Evolutionary conservation across 2,797 vertebrate species (phyloP), one percentile per base, ranked within the genome.

Genomic region (Schizothorax lantsangensis): DNA sequence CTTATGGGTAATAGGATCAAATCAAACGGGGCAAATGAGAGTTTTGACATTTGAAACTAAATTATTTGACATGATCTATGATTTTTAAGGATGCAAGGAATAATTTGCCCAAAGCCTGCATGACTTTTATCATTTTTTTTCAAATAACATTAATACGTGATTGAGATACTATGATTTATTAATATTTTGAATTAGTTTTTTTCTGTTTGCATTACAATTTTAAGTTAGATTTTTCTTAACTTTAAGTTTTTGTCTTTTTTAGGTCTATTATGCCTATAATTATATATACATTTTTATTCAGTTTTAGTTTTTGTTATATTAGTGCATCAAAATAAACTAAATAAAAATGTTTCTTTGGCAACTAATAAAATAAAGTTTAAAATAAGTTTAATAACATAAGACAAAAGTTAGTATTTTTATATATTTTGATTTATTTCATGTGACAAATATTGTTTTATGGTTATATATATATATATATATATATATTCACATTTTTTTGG

Each of bases 1-100:
- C 52, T 86, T 74, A 23, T 75, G 54, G 40, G 78, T 81, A 86
- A 80, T 73, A 81, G 54, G 84, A 81, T 86, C 68, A 81, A 49
- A 86, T 71, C 66, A 82, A 72, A 71, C 5, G 19, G 40, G 11
- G 21, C 6, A 83, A 83, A 83, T 72, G 87, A 33, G 40, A 26
- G 21, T 43, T 59, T n/a, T 73, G 81, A 73, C 36, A 57, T 73
- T 15, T 43, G 68, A 36, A 81, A 43, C 0, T 26, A 81, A 49
- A 64, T 66, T 69, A 79, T 78, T 30, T 77, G 59, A 66, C 40
- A 84, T 49, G 21, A 77, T 21, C 73, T 84, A 14, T 52, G 21
- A 40, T 77, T 66, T 77, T 45, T 8, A 64, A 47, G 45, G 19
- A 72, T 54, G 45, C 8, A 6, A 17, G 45, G 14, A 62, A 43